These are phyloP conservation scores for Scartelaos histophorus DNA, from an alignment of 2,113 vertebrate genomes.

Conservation along the genomic window DNA sequence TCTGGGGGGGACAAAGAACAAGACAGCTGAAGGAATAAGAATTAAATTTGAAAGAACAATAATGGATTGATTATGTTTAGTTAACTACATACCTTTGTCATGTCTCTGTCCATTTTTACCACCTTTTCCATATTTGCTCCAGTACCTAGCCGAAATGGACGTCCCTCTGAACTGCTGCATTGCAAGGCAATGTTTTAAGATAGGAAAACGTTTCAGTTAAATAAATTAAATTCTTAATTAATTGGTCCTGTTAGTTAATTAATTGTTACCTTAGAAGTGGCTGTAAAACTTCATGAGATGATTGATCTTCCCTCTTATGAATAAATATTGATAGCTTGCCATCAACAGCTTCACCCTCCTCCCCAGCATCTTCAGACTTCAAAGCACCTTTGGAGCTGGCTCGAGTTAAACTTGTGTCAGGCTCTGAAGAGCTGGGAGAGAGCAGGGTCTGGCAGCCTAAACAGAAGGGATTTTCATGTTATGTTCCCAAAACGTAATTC, in stretches of 20 bases:
- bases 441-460: conserved; percentile 94
- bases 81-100: conserved; percentile 87
- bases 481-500: not conserved
- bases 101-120: conserved; percentile 98
- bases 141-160: conserved; percentile 94
- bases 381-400: conserved; percentile 89
- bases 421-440: conserved; percentile 93
- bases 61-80: not conserved
- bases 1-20: conserved; percentile 69
- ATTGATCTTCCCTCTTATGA: conserved; percentile 97
- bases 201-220: not conserved
- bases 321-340: conserved; percentile 98
- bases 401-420: conserved; percentile 86
- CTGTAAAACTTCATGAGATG: conserved; percentile 96
- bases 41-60: not conserved
- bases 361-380: conserved; percentile 89
- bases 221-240: not conserved
- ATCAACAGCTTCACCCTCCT: conserved; percentile 95
- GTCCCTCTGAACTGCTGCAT: conserved; percentile 94
- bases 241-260: not conserved
- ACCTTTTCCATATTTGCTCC: conserved; percentile 99
- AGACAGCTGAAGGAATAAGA: not conserved
- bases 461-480: not conserved
- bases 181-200: conserved; percentile 8
- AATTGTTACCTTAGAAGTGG: conserved; percentile 88